Evolutionary conservation across 2,113 vertebrate genomes (phyloP).

Genomic region (Rhynchopsitta pachyrhyncha): DNA sequence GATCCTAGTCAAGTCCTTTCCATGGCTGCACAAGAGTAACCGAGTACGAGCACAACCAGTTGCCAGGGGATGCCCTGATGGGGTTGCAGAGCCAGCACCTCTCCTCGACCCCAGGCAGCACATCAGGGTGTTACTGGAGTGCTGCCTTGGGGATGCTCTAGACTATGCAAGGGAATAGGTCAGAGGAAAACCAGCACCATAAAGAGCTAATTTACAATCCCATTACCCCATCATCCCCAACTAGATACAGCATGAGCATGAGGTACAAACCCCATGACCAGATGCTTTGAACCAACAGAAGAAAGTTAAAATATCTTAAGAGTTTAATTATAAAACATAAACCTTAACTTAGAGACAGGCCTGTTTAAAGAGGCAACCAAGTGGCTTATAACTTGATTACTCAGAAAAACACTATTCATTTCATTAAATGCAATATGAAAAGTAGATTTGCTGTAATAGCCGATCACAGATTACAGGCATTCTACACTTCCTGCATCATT

Average conservation of each 20-base stretch:
- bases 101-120: not conserved
- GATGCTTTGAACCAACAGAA: not conserved
- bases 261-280: not conserved
- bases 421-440: slow-evolving; percentile 27
- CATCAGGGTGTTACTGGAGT: not conserved
- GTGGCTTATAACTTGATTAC: slow-evolving; percentile 28
- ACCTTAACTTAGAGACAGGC: not conserved
- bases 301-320: not conserved
- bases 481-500: not conserved
- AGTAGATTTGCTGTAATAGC: slow-evolving; percentile 40
- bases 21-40: not conserved
- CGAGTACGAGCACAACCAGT: not conserved
- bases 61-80: not conserved
- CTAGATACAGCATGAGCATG: not conserved
- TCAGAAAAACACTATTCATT: slow-evolving; percentile 14
- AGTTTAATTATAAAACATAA: not conserved
- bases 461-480: slow-evolving; percentile 35
- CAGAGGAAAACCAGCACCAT: slow-evolving; percentile 18
- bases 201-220: slow-evolving; percentile 41
- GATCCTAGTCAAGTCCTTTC: not conserved
- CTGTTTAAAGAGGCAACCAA: not conserved
- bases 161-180: not conserved
- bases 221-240: slow-evolving; percentile 28
- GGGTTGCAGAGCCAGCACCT: not conserved
- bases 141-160: slow-evolving; percentile 30